Percentiles rank a stretch among this genome's conserved stretches.
Evolutionary conservation across 2,797 vertebrate species (phyloP).

Genomic region (Coccyzus lansbergi): DNA sequence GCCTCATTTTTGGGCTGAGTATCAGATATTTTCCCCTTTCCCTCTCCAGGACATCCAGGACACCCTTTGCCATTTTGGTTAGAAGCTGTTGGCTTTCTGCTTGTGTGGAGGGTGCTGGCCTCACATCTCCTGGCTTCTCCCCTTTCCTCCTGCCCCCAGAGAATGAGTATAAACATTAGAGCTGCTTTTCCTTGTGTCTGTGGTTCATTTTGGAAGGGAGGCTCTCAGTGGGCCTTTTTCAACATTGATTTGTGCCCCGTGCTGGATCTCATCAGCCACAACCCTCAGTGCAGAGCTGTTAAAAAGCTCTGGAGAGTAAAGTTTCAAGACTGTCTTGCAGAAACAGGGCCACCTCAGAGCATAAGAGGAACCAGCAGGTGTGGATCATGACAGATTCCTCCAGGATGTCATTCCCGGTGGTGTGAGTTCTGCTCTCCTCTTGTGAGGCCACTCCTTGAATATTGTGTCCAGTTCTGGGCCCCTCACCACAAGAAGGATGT

Average conservation of each 20-base stretch:
- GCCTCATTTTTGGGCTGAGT: neutral
- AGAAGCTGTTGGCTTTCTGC: neutral
- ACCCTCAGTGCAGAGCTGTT: neutral
- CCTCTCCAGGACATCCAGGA: neutral
- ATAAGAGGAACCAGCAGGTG: neutral
- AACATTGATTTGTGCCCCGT: rapidly evolving
- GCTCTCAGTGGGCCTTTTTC: neutral
- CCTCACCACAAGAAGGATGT: no score
- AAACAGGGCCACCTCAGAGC: rapidly evolving
- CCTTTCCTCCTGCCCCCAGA: neutral
- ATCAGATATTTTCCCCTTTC: neutral
- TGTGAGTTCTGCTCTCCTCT: rapidly evolving
- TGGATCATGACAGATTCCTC: neutral
- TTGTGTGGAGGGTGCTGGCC: neutral
- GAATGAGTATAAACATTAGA: neutral
- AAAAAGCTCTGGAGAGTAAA: neutral
- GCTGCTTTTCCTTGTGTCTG: neutral
- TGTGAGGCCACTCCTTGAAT: no score
- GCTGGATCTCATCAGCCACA: neutral
- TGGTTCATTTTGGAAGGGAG: neutral
- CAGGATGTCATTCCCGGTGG: rapidly evolving
- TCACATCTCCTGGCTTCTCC: neutral
- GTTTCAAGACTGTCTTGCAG: rapidly evolving
- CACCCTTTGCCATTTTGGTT: neutral
- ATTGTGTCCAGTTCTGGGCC: no score